Base-by-base conservation (phyloP, 2,113 vertebrate genomes). In the Garra rufa region DNA sequence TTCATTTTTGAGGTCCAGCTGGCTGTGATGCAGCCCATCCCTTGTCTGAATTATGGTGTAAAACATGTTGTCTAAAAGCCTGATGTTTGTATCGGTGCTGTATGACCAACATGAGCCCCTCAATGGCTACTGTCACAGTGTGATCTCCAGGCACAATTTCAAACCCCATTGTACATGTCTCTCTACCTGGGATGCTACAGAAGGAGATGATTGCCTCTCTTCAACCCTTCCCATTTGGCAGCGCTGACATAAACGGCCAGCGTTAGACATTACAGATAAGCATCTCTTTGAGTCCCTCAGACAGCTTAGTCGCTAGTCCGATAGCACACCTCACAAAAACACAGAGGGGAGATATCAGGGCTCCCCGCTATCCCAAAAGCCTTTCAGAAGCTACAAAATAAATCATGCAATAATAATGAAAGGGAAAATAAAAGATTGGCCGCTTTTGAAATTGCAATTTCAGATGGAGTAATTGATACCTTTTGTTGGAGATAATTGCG, bases 201-300 rank as follows among this genome's bases (percentile, higher is more conserved):
- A 86, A 89, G 82, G 87, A 88, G 89, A 92, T 89, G 90, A 91
- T 91, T 93, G 88, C 88, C 77, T 89, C 90, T 88, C 90, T 88
- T 91, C 85, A 90, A 86, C 85, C 91, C 89, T 91, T 88, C 92
- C 87, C 71, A 83, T 91, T 87, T 90, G 88, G 88, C 87, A 88
- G 87, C 83, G 86, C 30, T 80, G 89, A 91, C 88, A 89, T 87
- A 77, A 88, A 89, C 82, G 86, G 88, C 85, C 88, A 55, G 85
- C 76, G 85, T 90, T 88, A 90, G 93, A 91, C 91, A 88, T 81
- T 90, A 81, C 88, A 86, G 92, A 94, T 94, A 93, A 92, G 88
- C 88, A 94, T 95, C 93, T 90, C 87, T 93, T 92, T 89, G 92
- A 92, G 43, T 61, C 38, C 13, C 52, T 85, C 88, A 92, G 91